Evolutionary conservation across 2,113 vertebrate genomes (phyloP).

Genomic region (Ochotona princeps): DNA sequence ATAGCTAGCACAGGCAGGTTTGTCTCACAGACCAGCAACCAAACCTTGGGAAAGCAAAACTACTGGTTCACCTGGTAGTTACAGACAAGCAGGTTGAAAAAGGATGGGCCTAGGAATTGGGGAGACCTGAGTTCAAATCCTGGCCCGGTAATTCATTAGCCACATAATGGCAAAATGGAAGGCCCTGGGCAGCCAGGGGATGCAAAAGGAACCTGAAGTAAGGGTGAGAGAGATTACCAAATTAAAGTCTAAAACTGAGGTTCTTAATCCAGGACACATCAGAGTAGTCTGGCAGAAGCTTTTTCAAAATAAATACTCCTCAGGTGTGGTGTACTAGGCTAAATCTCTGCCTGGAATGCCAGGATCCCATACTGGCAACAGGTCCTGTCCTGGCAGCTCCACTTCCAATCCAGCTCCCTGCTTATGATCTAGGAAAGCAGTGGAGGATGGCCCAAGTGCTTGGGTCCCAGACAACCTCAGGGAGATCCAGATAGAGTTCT

Average conservation of each 20-base stretch:
- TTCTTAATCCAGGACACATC: neutral
- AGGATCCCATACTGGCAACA: neutral
- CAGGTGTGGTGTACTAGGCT: neutral
- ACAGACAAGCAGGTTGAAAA: neutral
- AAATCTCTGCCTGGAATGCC: neutral
- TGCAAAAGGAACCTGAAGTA: neutral
- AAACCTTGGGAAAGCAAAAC: constrained; percentile 7
- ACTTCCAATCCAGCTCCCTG: too few relatives aligned
- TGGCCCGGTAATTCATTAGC: neutral
- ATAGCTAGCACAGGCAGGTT: neutral
- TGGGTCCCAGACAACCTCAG: too few relatives aligned
- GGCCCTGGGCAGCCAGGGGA: neutral
- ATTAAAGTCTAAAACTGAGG: constrained; percentile 12
- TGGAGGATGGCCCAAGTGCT: too few relatives aligned
- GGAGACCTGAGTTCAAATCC: constrained; percentile 27
- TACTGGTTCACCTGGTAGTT: neutral
- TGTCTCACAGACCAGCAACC: neutral
- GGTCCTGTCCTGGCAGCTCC: too few relatives aligned
- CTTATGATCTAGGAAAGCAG: too few relatives aligned
- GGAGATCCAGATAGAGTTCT: too few relatives aligned
- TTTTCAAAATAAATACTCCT: neutral
- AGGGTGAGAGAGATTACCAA: neutral
- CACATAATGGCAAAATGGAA: neutral
- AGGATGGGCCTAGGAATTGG: neutral
- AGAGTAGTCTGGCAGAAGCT: neutral